Percentiles rank a stretch among this genome's conserved stretches.
phyloP scores from a whole-genome alignment of 2,797 vertebrate species.

The Taenioides sp. region DNA sequence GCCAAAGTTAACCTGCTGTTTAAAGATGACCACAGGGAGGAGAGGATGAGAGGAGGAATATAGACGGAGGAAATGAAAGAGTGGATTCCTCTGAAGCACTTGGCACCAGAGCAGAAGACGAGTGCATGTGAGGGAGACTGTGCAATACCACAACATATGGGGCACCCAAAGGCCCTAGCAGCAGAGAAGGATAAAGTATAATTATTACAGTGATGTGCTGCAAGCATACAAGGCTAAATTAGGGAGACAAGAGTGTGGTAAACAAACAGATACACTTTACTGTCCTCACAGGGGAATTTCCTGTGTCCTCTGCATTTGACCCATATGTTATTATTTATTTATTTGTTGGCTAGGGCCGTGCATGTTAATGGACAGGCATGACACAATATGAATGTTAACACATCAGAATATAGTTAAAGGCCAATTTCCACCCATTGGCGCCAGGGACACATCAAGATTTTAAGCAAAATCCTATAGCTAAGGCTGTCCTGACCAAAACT shows the following conservation, averaged over 20 bases:
- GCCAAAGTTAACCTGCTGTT: constrained; percentile 17
- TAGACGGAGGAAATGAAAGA: constrained; percentile 28
- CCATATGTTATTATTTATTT: no score
- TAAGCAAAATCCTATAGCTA: no score
- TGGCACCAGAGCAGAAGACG: constrained; percentile 53
- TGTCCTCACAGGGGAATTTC: no score
- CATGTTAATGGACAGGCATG: no score
- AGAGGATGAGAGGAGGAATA: constrained; percentile 13
- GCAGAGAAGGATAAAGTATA: constrained; percentile 49
- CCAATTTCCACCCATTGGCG: no score
- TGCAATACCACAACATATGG: constrained; percentile 59
- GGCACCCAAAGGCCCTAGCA: constrained; percentile 48
- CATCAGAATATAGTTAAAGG: no score
- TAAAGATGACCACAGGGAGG: constrained; percentile 10
- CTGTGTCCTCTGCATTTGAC: no score
- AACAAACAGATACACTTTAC: background rate
- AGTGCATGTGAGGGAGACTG: constrained; percentile 40
- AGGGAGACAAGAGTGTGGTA: background rate
- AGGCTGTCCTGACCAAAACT: no score
- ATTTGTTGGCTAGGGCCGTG: no score
- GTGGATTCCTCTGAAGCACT: constrained; percentile 39
- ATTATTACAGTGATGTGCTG: constrained; percentile 60
- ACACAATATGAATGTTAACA: no score
- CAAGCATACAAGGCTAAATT: constrained; percentile 26
- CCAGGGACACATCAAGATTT: no score